phyloP scores from a whole-genome alignment of 2,888 invertebrate genomes.

The Drosophila mercatorum region DNA sequence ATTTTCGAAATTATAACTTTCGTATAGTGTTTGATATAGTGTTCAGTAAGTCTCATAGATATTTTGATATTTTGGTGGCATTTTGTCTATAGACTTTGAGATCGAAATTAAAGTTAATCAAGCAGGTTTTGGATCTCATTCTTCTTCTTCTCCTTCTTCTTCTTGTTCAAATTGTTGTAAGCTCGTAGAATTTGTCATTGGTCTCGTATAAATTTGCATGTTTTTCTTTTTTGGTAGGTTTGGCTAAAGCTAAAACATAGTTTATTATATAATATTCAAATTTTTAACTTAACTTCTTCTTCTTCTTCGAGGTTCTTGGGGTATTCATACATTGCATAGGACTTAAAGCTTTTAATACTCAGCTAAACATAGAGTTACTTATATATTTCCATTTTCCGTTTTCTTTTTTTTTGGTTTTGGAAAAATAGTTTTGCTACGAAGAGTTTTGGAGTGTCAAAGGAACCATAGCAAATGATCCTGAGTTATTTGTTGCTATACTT shows the following conservation, averaged over 20 bases:
- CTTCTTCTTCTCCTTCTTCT: conserved; percentile 20
- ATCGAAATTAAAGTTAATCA: neutral
- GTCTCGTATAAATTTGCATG: conserved; percentile 57
- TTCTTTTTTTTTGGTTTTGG: neutral
- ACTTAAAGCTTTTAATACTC: conserved; percentile 33
- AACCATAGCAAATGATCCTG: conserved; percentile 56
- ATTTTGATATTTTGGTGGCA: conserved; percentile 1
- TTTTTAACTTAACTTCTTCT: neutral
- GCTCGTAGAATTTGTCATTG: conserved; percentile 71
- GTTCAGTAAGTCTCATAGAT: conserved; percentile 5
- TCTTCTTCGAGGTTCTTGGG: neutral
- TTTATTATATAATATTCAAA: neutral
- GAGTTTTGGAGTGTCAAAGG: conserved; percentile 32
- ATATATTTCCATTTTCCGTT: neutral
- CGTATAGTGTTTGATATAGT: conserved; percentile 4
- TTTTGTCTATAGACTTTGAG: neutral
- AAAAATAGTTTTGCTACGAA: conserved; percentile 27
- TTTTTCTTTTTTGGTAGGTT: conserved; percentile 10
- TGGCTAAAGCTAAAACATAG: conserved; percentile 46
- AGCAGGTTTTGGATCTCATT: conserved; percentile 15
- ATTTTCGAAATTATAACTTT: neutral
- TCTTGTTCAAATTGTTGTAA: conserved; percentile 54
- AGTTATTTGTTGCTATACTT: conserved; percentile 28
- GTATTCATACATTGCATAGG: conserved; percentile 38
- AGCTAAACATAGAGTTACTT: conserved; percentile 16